Conservation (phyloP, 1,140 invertebrate genomes). For the Philopotamus ludificatus region DNA sequence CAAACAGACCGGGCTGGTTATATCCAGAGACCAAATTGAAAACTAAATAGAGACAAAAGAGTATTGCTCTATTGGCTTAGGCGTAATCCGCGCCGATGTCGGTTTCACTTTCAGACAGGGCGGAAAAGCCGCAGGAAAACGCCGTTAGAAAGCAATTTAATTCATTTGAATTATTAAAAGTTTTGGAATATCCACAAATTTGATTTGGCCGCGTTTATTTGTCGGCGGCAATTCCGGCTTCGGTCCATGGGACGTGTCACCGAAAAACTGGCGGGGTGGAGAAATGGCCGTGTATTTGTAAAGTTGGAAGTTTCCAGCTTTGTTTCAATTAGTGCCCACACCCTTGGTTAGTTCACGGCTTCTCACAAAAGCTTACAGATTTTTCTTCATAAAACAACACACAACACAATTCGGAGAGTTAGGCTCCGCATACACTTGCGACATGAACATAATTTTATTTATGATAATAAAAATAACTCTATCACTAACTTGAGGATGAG, state of each 20-base stretch:
- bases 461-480: too few relatives aligned
- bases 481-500: too few relatives aligned
- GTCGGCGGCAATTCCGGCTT: too few relatives aligned
- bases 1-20: neutral
- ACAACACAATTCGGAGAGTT: conserved; percentile 11
- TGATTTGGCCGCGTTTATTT: too few relatives aligned
- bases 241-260: too few relatives aligned
- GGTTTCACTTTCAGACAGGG: neutral
- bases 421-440: neutral
- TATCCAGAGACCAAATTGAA: conserved; percentile 34
- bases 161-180: neutral
- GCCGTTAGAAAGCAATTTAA: neutral
- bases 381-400: conserved; percentile 38
- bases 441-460: neutral
- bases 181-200: neutral
- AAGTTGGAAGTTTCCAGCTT: conserved; percentile 29
- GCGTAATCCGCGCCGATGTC: conserved; percentile 25
- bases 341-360: conserved; percentile 6
- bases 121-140: neutral
- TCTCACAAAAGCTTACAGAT: conserved; percentile 32
- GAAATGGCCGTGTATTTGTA: conserved; percentile 9
- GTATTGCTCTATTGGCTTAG: conserved; percentile 29
- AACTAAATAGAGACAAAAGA: conserved; percentile 42
- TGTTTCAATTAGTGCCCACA: conserved; percentile 40
- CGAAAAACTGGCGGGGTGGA: too few relatives aligned